Percentiles rank a stretch among this genome's conserved stretches.
Conservation (phyloP, 2,888 invertebrate genomes). For the Cerastoderma edule region DNA sequence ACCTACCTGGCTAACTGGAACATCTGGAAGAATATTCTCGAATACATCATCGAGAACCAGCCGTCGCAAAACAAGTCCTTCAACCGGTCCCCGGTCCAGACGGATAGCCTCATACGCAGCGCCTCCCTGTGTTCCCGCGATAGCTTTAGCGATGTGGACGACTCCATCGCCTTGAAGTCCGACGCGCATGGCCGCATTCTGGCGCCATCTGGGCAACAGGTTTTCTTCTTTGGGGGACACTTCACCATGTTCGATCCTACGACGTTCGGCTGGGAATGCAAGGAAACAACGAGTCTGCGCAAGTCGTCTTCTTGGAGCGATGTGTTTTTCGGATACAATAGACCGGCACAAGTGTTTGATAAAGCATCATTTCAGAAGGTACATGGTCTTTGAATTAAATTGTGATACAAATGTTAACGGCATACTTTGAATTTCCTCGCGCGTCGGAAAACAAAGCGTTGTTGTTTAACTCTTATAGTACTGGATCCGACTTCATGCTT, state of each 20-base stretch:
- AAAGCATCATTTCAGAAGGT: constrained; percentile 12
- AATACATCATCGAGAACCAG: not conserved
- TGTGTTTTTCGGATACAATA: not conserved
- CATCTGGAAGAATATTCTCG: not conserved
- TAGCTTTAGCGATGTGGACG: not conserved
- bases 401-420: too few species aligned
- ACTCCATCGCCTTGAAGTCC: not conserved
- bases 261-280: not conserved
- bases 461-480: too few species aligned
- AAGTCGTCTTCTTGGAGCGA: constrained; percentile 18
- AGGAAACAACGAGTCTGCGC: too few species aligned
- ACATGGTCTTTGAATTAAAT: too few species aligned
- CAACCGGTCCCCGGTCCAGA: not conserved
- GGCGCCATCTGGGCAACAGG: not conserved
- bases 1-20: constrained; percentile 6
- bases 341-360: not conserved
- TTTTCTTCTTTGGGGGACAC: not conserved
- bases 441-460: too few species aligned
- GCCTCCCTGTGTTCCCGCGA: not conserved
- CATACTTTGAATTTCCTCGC: too few species aligned
- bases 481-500: too few species aligned
- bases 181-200: not conserved
- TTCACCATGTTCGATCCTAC: not conserved
- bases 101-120: too few species aligned
- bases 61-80: not conserved